These are phyloP conservation scores for Osmerus eperlanus DNA, from an alignment of 2,113 vertebrate genomes.

Conservation along the genomic window DNA sequence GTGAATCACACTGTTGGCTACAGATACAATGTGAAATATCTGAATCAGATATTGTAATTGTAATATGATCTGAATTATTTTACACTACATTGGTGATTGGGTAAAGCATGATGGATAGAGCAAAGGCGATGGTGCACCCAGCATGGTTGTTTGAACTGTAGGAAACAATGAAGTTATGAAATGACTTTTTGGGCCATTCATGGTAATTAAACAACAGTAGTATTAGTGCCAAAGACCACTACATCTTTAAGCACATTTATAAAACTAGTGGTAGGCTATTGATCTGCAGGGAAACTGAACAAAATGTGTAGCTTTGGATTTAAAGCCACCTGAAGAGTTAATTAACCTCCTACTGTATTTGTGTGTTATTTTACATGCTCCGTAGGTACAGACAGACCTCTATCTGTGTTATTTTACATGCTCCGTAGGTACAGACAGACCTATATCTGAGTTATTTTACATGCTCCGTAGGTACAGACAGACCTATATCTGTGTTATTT, in stretches of 20 bases:
- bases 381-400: not conserved
- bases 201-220: too few species aligned
- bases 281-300: not conserved
- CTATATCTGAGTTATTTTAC: not conserved
- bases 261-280: too few species aligned
- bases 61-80: too few species aligned
- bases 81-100: too few species aligned
- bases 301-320: not conserved
- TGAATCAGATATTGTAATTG: not conserved
- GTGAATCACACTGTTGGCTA: not conserved
- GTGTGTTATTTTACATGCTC: not conserved
- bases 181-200: too few species aligned
- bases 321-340: not conserved
- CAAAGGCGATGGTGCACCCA: too few species aligned
- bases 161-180: too few species aligned
- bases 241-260: too few species aligned
- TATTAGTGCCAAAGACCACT: too few species aligned
- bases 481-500: not conserved
- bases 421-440: slow-evolving; percentile 57
- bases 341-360: not conserved
- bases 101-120: too few species aligned
- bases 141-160: too few species aligned
- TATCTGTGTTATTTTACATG: not conserved
- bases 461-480: slow-evolving; percentile 57
- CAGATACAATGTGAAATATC: not conserved